Percentiles rank a stretch among this genome's conserved stretches.
Conservation (phyloP, 2,888 invertebrate species). For the Leptogaster cylindrica region DNA sequence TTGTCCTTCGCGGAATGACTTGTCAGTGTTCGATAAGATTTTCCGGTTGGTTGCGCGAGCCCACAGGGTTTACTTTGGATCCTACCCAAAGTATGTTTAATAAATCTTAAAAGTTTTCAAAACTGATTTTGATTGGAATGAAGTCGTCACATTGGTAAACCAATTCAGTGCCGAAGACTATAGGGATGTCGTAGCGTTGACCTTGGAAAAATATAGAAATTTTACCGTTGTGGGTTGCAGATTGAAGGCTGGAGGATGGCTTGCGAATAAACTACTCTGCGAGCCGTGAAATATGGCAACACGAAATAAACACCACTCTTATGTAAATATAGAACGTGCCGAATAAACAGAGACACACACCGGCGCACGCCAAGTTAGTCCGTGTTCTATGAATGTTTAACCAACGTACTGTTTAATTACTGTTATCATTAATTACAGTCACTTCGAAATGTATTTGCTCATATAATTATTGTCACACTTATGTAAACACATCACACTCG, state of each 20-base stretch:
- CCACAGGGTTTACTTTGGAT: too few relatives aligned
- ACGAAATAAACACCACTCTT: constrained; percentile 41
- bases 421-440: constrained; percentile 52
- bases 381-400: constrained; percentile 50
- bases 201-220: too few relatives aligned
- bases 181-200: too few relatives aligned
- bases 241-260: not conserved
- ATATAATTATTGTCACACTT: constrained; percentile 52
- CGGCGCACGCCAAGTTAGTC: not conserved
- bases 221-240: too few relatives aligned
- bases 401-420: constrained; percentile 52
- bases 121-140: too few relatives aligned
- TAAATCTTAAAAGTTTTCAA: too few relatives aligned
- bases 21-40: too few relatives aligned
- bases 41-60: too few relatives aligned
- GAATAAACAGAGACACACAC: constrained; percentile 12
- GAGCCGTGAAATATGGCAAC: constrained; percentile 42
- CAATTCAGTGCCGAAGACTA: too few relatives aligned
- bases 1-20: constrained; percentile 9
- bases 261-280: not conserved
- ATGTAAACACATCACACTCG: constrained; percentile 40
- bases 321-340: constrained; percentile 44
- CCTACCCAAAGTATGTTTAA: too few relatives aligned
- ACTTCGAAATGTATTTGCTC: constrained; percentile 49
- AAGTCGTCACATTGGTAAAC: too few relatives aligned